Base-by-base conservation (phyloP, 2,888 invertebrate species). In the Noctua pronuba region DNA sequence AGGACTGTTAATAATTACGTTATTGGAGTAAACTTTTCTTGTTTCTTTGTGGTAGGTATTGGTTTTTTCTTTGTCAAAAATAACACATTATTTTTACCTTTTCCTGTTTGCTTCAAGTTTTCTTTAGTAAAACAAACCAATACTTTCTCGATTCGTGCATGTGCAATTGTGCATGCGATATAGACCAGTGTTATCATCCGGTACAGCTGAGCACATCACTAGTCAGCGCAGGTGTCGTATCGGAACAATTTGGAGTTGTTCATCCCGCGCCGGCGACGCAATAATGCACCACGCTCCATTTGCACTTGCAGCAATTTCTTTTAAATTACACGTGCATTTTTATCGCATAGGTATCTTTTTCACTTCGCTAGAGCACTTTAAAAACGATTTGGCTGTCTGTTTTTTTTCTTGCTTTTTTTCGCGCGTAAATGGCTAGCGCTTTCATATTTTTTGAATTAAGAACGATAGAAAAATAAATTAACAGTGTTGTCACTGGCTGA, bases 281-380 rank as follows among this genome's bases (percentile, higher is more conserved):
- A 89, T 92, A 92, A 92, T 90, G 90, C 88, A 89, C 90, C 85
- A 86, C 92, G 92, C 92, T 93, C 93, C 93, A 94, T 95, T 95
- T 94, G 89, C 93, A 93, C 93, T 91, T 91, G 78, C 90, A 87
- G 92, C 94, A 93, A 93, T 95, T 95, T 94, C 90, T 94, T 94
- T 90, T 90, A 88, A 88, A 92, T 93, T 93, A 92, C 92, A 88
- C 91, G 91, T 92, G 91, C 92, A 92, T 91, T 93, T 93, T 89
- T 90, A 89, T 84, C 81, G 85, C 86, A 86, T 83, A 80, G 86
- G 86, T 91, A 90, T 90, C 88, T 90, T 91, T 91, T 91, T 88
- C 89, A 89, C 89, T 90, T 85, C 86, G 86, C 82, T 86, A 85
- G 75, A 90, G 90, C 91, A 92, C 91, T 93, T 91, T 91, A 91